Conservation (phyloP, 2,888 invertebrate genomes). For the Minunthozetes semirufus region DNA sequence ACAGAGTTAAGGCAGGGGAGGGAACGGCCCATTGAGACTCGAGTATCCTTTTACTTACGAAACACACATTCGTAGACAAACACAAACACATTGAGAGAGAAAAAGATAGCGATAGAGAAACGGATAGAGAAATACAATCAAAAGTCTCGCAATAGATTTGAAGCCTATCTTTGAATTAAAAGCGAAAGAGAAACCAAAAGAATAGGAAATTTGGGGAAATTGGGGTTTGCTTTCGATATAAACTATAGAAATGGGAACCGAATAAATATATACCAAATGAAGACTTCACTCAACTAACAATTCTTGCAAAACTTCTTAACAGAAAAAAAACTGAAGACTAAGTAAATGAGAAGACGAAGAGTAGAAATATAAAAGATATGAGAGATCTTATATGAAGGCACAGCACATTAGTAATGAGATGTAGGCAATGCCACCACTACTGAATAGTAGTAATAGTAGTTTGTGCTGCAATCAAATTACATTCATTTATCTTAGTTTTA, state of each 20-base stretch:
- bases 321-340: background rate
- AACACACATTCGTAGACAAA: constrained; percentile 28
- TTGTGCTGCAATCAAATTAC: constrained; percentile 32
- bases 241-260: background rate
- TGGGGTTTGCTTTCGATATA: constrained; percentile 27
- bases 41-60: constrained; percentile 26
- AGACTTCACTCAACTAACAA: background rate
- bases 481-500: constrained; percentile 35
- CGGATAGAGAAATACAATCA: constrained; percentile 33
- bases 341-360: background rate
- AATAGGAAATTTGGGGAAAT: background rate
- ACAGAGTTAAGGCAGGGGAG: constrained; percentile 7
- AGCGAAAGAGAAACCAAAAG: constrained; percentile 27
- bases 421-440: background rate
- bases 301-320: background rate
- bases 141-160: constrained; percentile 24
- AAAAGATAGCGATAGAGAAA: constrained; percentile 24
- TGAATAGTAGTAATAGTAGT: background rate
- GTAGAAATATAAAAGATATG: constrained; percentile 31
- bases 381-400: constrained; percentile 34
- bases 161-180: constrained; percentile 30
- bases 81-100: constrained; percentile 3
- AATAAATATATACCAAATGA: background rate
- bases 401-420: constrained; percentile 28
- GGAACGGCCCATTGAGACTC: constrained; percentile 32